phyloP scores from a whole-genome alignment of 2,888 invertebrate species.

The Caenorhabditis imperialis region DNA sequence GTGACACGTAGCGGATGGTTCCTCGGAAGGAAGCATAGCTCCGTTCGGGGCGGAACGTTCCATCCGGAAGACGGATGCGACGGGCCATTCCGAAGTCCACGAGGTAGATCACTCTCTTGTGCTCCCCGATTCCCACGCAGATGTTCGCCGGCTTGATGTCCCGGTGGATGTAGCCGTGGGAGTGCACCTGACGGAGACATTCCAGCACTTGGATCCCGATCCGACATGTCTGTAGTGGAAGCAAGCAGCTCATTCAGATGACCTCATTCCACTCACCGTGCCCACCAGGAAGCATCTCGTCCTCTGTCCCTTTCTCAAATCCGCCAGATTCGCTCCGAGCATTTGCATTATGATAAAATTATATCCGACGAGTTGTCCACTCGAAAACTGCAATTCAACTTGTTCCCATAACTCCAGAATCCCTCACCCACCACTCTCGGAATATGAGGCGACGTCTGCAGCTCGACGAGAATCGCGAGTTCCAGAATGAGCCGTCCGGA shows the following conservation, averaged over 20 bases:
- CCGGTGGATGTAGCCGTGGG: slow-evolving; percentile 71
- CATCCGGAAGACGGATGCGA: slow-evolving; percentile 57
- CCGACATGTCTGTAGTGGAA: slow-evolving; percentile 28
- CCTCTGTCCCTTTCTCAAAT: slow-evolving; percentile 64
- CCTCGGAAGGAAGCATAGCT: slow-evolving; percentile 75
- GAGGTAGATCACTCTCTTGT: slow-evolving; percentile 65
- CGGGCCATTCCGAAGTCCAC: slow-evolving; percentile 74
- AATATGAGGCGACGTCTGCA: slow-evolving; percentile 57
- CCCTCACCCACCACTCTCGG: slow-evolving; percentile 62
- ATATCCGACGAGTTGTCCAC: slow-evolving; percentile 63
- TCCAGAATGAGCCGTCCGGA: slow-evolving; percentile 73
- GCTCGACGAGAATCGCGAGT: slow-evolving; percentile 62
- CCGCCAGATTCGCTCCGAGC: slow-evolving; percentile 71
- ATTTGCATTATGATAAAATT: slow-evolving; percentile 76
- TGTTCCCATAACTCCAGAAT: not conserved
- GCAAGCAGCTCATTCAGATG: not conserved
- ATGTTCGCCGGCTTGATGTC: slow-evolving; percentile 76
- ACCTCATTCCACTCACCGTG: slow-evolving; percentile 35
- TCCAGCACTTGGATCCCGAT: slow-evolving; percentile 68
- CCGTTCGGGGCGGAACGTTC: slow-evolving; percentile 66
- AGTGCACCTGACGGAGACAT: slow-evolving; percentile 68
- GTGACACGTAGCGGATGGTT: slow-evolving; percentile 73
- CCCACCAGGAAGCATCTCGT: slow-evolving; percentile 49
- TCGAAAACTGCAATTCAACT: slow-evolving; percentile 61
- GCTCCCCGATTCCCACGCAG: slow-evolving; percentile 66